Evolutionary conservation across 1,140 invertebrate genomes (phyloP).

Genomic region (Lepidurus packardi): DNA sequence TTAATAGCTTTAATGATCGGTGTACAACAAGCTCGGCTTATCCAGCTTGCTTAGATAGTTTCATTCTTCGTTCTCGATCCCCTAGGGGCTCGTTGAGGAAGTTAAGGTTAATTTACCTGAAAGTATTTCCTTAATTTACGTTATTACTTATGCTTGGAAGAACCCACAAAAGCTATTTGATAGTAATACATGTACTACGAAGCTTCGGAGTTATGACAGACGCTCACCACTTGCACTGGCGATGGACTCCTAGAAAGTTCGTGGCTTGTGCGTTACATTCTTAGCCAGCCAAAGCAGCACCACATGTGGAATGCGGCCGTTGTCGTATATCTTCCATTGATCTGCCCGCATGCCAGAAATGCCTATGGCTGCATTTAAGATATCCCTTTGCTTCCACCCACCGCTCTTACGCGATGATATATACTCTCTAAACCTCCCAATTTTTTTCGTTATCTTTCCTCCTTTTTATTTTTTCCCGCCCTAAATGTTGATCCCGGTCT

Average conservation of each 20-base stretch:
- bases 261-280: neutral
- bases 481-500: too few species aligned
- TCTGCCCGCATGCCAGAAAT: conserved; percentile 6
- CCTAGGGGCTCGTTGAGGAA: too few species aligned
- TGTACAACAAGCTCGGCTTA: neutral
- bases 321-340: conserved; percentile 18
- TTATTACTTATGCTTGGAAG: too few species aligned
- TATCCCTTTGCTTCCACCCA: neutral
- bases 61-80: neutral
- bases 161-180: too few species aligned
- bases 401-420: neutral
- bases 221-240: neutral
- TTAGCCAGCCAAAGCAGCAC: conserved; percentile 2
- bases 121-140: too few species aligned
- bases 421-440: neutral
- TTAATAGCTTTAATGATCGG: neutral
- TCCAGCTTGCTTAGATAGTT: neutral
- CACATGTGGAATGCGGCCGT: conserved; percentile 7
- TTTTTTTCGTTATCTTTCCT: too few species aligned
- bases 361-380: neutral
- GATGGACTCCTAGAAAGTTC: neutral
- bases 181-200: too few species aligned
- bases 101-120: too few species aligned
- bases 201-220: too few species aligned
- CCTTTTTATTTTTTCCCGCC: too few species aligned